phyloP scores from a whole-genome alignment of 1,140 invertebrate species.

The Papilio aristodemus region DNA sequence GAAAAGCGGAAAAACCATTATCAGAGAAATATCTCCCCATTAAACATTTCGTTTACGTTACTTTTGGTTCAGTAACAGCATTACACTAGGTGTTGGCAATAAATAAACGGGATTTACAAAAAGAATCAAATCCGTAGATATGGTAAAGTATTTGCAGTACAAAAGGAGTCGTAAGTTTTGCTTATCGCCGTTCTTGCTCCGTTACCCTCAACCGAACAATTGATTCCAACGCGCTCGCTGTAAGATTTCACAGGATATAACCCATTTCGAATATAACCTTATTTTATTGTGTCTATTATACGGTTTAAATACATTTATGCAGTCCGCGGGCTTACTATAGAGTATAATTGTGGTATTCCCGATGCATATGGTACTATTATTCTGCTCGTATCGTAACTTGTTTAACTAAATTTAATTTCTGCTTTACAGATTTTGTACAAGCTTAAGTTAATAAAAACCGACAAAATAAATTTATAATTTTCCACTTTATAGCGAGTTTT shows the following conservation, averaged over 20 bases:
- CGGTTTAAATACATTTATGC: slow-evolving; percentile 43
- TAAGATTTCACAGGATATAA: slow-evolving; percentile 57
- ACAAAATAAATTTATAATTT: background rate
- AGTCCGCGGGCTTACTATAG: slow-evolving; percentile 40
- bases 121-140: slow-evolving; percentile 47
- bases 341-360: slow-evolving; percentile 48
- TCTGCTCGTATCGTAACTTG: slow-evolving; percentile 27
- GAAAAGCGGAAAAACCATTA: background rate
- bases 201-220: slow-evolving; percentile 69
- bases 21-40: background rate
- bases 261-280: slow-evolving; percentile 60
- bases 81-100: slow-evolving; percentile 34
- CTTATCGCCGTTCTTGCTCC: slow-evolving; percentile 67
- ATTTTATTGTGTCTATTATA: slow-evolving; percentile 64
- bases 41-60: background rate
- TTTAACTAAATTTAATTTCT: slow-evolving; percentile 24
- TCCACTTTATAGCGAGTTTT: too few species aligned
- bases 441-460: background rate
- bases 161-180: slow-evolving; percentile 71
- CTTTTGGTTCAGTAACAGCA: slow-evolving; percentile 16
- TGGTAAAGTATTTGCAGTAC: slow-evolving; percentile 58
- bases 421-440: slow-evolving; percentile 3
- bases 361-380: slow-evolving; percentile 40
- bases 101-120: slow-evolving; percentile 47
- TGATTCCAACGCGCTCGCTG: slow-evolving; percentile 64